A percentile compares a stretch with the other conserved stretches of the same genome.
phyloP scores from a whole-genome alignment of 1,140 invertebrate species.

The Cheumatopsyche charites region DNA sequence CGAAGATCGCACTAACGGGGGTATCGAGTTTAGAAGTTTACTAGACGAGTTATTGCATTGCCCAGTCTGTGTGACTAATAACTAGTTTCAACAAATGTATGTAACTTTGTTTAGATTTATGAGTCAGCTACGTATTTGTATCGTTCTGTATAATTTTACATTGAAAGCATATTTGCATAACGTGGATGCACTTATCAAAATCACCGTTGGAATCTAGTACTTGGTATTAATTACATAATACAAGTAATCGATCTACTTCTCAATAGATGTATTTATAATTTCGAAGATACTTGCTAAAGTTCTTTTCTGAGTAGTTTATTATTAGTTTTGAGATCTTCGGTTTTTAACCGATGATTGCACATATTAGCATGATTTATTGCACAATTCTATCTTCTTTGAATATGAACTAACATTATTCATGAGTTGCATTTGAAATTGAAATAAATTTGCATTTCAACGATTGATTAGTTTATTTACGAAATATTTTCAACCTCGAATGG shows the following conservation, averaged over 20 bases:
- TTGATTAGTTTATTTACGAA: no score
- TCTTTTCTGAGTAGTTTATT: no score
- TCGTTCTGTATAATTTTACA: neutral
- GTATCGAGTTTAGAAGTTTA: neutral
- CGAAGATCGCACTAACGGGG: constrained; percentile 17
- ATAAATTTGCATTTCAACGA: neutral
- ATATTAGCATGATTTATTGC: constrained; percentile 12
- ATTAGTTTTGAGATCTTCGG: no score
- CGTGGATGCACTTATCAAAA: no score
- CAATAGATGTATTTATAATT: no score
- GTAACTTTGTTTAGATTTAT: constrained; percentile 5
- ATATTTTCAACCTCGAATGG: no score
- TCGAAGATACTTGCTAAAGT: no score
- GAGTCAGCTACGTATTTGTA: neutral
- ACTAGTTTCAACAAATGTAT: constrained; percentile 2
- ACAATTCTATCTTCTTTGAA: neutral
- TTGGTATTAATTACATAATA: no score
- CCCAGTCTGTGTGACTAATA: neutral
- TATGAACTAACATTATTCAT: neutral
- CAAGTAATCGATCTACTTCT: no score
- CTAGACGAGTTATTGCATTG: constrained; percentile 6
- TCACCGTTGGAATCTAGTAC: no score
- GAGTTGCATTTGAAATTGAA: constrained; percentile 9
- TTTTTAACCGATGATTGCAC: no score
- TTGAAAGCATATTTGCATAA: no score